Base-by-base conservation (phyloP, 2,888 invertebrate genomes). In the Ceriagrion tenellum region DNA sequence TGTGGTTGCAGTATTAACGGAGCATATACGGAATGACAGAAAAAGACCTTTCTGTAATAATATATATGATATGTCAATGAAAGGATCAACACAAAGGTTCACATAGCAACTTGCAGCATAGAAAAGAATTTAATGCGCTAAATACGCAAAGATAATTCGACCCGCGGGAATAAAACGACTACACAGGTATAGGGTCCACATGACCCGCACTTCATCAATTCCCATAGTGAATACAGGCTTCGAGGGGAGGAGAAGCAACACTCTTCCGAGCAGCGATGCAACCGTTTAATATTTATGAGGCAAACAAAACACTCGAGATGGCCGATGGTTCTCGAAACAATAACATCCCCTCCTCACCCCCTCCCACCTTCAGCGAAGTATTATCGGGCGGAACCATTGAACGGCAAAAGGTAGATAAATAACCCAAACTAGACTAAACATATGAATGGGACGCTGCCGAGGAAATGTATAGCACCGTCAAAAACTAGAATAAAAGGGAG, bases 261-360 rank as follows among this genome's bases (percentile, higher is more conserved):
- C 35, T 35, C 90, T 18, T 59, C 90, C 63, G 26, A 0, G 26
- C 91, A 23, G 23, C 63, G 40, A 91, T 26, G 63, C 59, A 91
- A 69, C 59, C 91, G 40, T 91, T 91, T 91, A 91, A 91, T 91
- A 91, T 91, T 91, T 40, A 91, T 91, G 91, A 91, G 63, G 63
- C 90, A 56, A 91, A 91, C 40, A 69, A 63, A 91, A 63, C 30
- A 35, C 59, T 40, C 23, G 35, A 35, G 23, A 81, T 2, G 47
- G 63, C 63, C 26, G 20, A 40, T 63, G 8, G 55, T 26, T 63
- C 91, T 40, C 40, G 63, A 63, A 81, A 81, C 81, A 81, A 81
- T 81, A 81, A 81, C 30, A 2, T 35, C 30, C 81, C 30, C 0
- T 13, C 12, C 69, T 16, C 90, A 90, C 30, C 30, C 23, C 90